Conservation (phyloP, 1,140 invertebrate species). For the Sycobia sp. region DNA sequence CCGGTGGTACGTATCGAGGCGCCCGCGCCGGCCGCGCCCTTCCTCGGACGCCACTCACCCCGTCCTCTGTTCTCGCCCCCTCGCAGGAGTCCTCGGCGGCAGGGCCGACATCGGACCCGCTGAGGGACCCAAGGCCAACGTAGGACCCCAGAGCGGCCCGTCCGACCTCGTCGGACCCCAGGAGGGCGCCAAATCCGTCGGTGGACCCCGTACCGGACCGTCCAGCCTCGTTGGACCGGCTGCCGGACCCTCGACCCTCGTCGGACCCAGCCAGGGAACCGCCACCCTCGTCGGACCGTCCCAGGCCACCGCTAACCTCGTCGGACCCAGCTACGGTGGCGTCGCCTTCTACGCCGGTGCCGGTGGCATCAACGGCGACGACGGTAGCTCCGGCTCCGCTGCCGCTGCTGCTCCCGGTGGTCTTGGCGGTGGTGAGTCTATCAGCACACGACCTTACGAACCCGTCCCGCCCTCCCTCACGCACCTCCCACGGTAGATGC, state of each 20-base stretch:
- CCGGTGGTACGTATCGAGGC: slow-evolving; percentile 54
- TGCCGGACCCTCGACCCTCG: slow-evolving; percentile 57
- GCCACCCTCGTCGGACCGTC: slow-evolving; percentile 57
- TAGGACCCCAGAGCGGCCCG: slow-evolving; percentile 59
- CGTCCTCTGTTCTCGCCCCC: background rate
- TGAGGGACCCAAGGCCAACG: slow-evolving; percentile 61
- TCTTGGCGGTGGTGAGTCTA: slow-evolving; percentile 44
- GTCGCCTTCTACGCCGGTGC: slow-evolving; percentile 58
- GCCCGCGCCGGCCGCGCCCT: background rate
- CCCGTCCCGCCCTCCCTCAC: too few species aligned
- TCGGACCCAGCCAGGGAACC: slow-evolving; percentile 58
- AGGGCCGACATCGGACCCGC: slow-evolving; percentile 61
- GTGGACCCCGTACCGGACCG: slow-evolving; percentile 60
- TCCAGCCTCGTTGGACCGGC: slow-evolving; percentile 59
- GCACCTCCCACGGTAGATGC: too few species aligned
- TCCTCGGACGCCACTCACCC: background rate
- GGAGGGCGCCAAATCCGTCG: slow-evolving; percentile 58
- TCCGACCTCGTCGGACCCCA: slow-evolving; percentile 60
- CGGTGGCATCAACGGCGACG: slow-evolving; percentile 61
- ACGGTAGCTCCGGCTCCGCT: slow-evolving; percentile 59
- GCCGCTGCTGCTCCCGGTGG: slow-evolving; percentile 57
- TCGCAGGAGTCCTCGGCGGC: slow-evolving; percentile 56
- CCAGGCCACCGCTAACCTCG: slow-evolving; percentile 58
- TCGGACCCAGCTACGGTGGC: slow-evolving; percentile 59
- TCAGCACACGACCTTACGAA: background rate